Base-by-base conservation (phyloP, 53 echinoderm and acorn worm genomes). In the Stichopus horrens region DNA sequence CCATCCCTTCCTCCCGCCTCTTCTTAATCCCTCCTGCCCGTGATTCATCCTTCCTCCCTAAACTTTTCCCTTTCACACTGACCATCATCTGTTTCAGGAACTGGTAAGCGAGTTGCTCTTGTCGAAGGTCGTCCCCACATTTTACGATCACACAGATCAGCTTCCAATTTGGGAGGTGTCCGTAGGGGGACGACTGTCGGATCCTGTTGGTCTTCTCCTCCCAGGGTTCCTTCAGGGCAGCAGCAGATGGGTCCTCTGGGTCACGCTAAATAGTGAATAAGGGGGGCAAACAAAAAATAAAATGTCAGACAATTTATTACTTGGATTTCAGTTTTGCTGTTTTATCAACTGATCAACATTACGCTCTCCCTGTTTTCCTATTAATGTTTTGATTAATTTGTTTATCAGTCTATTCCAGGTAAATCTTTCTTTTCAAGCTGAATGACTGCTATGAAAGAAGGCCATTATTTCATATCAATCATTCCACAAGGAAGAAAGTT, bases 171-270 rank as follows among this genome's bases (percentile, higher is more conserved):
- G 98, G 98, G 14, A 98, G 93, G 74, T 94, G 95, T 5, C 98
- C 98, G 52, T 98, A 98, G 55, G 98, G 98, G 5, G 98, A 98
- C 6, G 94, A 93, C 80, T 94, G 96, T 8, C 93, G 92, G 60
- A 98, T 98, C 73, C 98, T 89, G 51, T 90, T 91, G 18, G 88
- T 93, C 79, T 98, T 98, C 77, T 98, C 98, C 57, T 98, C 95
- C 94, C 95, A 98, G 0, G 98, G 98, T 88, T 98, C 98, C 79
- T 98, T 98, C n/a, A 98, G 88, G 58, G 98, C 98, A 11, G 98
- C 95, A 0, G 98, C 98, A 5, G 98, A 98, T 0, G 98, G 98
- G 82, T 98, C 98, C 86, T 98, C 95, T 23, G 98, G 98, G 73
- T 96, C 95, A 57, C 94, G 94, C 98, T 98, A n/a, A 67, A 0